Conservation (phyloP, 1,140 invertebrate species). For the Monochamus saltuarius region DNA sequence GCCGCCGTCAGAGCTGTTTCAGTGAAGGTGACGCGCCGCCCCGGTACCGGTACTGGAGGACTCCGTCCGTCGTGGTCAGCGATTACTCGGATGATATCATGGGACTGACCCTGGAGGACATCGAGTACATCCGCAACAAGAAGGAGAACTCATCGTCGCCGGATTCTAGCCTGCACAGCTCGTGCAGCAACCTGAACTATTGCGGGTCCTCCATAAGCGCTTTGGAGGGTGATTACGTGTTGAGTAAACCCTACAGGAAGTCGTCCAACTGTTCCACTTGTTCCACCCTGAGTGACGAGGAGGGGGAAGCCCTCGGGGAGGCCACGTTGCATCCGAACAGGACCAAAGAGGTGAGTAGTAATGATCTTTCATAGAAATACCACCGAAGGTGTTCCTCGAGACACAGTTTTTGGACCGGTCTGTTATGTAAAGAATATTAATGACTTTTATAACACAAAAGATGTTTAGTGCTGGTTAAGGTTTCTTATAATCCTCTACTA, state of each 20-base stretch:
- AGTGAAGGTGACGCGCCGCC: conserved; percentile 51
- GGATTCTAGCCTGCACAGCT: conserved; percentile 62
- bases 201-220: conserved; percentile 58
- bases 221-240: conserved; percentile 57
- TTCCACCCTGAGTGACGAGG: conserved; percentile 67
- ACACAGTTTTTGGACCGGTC: too few relatives aligned
- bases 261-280: conserved; percentile 65
- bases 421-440: too few relatives aligned
- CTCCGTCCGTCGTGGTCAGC: conserved; percentile 79
- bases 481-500: too few relatives aligned
- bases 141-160: conserved; percentile 47
- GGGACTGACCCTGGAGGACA: conserved; percentile 65
- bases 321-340: conserved; percentile 49
- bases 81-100: conserved; percentile 77
- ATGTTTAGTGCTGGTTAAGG: too few relatives aligned
- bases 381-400: too few relatives aligned
- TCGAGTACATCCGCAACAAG: conserved; percentile 62
- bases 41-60: conserved; percentile 64
- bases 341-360: conserved; percentile 52
- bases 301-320: conserved; percentile 54
- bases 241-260: conserved; percentile 58
- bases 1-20: conserved; percentile 53
- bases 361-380: too few relatives aligned
- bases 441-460: too few relatives aligned
- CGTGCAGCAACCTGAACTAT: conserved; percentile 64